A percentile compares a stretch with the other conserved stretches of the same genome.
These are phyloP conservation scores for Gymnothorax javanicus DNA, from an alignment of 2,797 vertebrate species.

Conservation along the genomic window DNA sequence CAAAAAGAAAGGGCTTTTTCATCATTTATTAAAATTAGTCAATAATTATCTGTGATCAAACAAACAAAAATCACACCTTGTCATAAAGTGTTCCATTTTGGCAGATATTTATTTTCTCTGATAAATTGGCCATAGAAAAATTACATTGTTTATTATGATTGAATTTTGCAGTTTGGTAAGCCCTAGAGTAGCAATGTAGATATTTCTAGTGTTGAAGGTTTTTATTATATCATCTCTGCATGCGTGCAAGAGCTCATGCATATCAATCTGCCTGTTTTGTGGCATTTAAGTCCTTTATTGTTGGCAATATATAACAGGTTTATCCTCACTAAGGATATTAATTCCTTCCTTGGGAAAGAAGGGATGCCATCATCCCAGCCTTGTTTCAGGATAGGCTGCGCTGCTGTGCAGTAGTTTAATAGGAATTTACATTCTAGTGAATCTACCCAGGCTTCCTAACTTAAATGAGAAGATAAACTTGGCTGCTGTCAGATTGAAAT, in stretches of 20 bases:
- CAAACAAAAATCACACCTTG: neutral
- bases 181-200: neutral
- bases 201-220: neutral
- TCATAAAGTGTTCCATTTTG: neutral
- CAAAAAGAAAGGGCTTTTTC: neutral
- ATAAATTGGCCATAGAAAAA: neutral
- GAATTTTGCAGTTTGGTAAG: neutral
- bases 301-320: neutral
- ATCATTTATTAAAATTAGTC: neutral
- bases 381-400: neutral
- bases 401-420: neutral
- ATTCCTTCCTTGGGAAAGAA: neutral
- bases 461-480: neutral
- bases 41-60: neutral
- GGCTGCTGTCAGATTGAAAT: neutral
- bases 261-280: neutral
- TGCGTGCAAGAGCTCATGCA: neutral
- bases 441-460: neutral
- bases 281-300: neutral
- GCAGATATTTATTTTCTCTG: neutral
- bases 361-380: neutral
- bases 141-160: neutral
- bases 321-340: neutral
- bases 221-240: neutral
- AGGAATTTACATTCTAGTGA: neutral